A percentile compares a stretch with the other conserved stretches of the same genome.
phyloP scores from a whole-genome alignment of 2,113 vertebrate genomes.

The Proterorhinus semilunaris region DNA sequence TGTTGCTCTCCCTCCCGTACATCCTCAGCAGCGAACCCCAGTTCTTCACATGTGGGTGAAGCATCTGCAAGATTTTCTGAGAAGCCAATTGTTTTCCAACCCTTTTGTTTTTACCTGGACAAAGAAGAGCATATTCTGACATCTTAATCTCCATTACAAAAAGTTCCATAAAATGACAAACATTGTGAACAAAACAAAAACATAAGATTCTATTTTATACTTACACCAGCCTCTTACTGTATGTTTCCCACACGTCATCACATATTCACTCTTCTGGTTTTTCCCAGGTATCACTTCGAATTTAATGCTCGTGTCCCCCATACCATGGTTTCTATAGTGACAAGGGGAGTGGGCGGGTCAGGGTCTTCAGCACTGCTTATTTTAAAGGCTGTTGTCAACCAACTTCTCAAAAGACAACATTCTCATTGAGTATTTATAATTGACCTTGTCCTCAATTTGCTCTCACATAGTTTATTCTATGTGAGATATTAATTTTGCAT shows the following conservation, averaged over 20 bases:
- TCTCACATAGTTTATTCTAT: too few species aligned
- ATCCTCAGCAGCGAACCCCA: constrained; percentile 98
- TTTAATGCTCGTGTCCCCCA: constrained; percentile 98
- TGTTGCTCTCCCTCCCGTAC: constrained; percentile 97
- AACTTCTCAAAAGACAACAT: too few species aligned
- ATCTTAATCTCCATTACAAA: too few species aligned
- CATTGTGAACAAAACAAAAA: too few species aligned
- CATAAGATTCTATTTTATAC: constrained; percentile 55
- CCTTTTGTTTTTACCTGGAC: constrained; percentile 94
- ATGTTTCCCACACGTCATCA: constrained; percentile 98
- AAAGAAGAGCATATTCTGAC: background rate
- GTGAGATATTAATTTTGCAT: too few species aligned
- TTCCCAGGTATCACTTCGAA: constrained; percentile 99
- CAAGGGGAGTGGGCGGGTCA: constrained; percentile 3
- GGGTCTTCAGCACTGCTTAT: background rate
- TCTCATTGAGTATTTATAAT: too few species aligned
- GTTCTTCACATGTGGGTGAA: constrained; percentile 97
- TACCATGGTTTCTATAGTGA: constrained; percentile 92
- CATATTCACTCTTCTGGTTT: constrained; percentile 99
- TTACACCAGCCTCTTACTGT: constrained; percentile 98
- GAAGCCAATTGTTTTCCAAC: constrained; percentile 97
- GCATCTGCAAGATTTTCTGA: constrained; percentile 97
- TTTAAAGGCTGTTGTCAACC: too few species aligned
- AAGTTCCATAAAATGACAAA: too few species aligned
- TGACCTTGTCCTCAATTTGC: too few species aligned